These are phyloP conservation scores for Limnephilus marmoratus DNA, from an alignment of 2,888 invertebrate species.

Conservation along the genomic window DNA sequence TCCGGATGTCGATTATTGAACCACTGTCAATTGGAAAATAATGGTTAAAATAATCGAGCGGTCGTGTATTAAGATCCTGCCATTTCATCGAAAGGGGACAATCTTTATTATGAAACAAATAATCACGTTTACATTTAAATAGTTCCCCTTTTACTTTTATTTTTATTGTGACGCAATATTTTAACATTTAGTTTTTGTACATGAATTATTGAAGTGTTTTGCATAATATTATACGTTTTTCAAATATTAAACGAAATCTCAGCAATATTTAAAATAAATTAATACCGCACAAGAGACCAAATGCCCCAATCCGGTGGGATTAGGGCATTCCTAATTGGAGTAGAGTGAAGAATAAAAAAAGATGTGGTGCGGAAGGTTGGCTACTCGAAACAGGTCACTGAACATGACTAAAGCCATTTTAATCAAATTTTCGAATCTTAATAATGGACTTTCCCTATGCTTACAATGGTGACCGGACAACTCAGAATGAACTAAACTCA, in stretches of 20 bases:
- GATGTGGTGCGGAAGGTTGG: not conserved
- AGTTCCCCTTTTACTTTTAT: not conserved
- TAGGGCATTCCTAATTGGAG: too few species aligned
- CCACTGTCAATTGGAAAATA: constrained; percentile 52
- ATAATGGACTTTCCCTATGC: too few species aligned
- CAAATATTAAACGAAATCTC: not conserved
- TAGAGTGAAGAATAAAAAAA: not conserved
- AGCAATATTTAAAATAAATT: not conserved
- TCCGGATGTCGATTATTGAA: constrained; percentile 50
- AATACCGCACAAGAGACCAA: too few species aligned
- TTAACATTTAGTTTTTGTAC: not conserved
- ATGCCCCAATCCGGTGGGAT: too few species aligned
- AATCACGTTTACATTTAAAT: not conserved
- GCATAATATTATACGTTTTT: not conserved
- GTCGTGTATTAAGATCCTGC: not conserved
- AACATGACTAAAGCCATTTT: too few species aligned
- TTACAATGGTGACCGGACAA: too few species aligned
- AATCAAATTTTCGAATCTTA: too few species aligned
- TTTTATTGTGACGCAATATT: not conserved
- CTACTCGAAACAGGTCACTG: not conserved
- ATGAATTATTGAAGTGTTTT: not conserved
- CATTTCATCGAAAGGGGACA: not conserved
- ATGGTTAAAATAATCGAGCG: constrained; percentile 22
- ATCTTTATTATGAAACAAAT: not conserved
- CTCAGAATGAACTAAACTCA: too few species aligned